These are phyloP conservation scores for Arizona elegans DNA, from an alignment of 2,113 vertebrate genomes.

Conservation along the genomic window DNA sequence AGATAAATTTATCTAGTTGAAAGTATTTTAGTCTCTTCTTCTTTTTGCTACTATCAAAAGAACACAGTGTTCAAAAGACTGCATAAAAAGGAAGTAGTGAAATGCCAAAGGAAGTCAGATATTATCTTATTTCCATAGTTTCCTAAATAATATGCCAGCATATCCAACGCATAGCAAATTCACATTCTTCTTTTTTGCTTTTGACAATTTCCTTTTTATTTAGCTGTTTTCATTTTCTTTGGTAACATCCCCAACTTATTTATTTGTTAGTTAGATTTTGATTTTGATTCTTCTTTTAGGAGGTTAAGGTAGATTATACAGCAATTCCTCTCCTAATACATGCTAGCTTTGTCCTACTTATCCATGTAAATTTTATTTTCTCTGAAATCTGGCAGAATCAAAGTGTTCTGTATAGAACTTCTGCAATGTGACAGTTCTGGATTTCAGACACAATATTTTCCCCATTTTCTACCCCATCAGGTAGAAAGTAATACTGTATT, in stretches of 20 bases:
- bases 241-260: neutral
- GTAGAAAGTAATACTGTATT: neutral
- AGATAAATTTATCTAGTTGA: constrained; percentile 32
- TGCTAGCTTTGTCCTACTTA: neutral
- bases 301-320: neutral
- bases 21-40: neutral
- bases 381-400: neutral
- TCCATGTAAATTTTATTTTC: neutral
- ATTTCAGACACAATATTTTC: neutral
- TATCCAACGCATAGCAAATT: neutral
- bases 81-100: constrained; percentile 32
- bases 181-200: neutral
- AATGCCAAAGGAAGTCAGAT: neutral
- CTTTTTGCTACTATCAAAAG: constrained; percentile 9
- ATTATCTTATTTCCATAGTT: neutral
- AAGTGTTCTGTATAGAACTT: neutral
- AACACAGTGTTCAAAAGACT: neutral
- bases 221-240: neutral
- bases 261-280: neutral
- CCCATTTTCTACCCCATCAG: neutral
- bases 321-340: neutral
- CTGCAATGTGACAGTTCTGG: neutral
- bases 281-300: neutral
- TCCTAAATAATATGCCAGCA: neutral
- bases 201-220: neutral